phyloP scores from a whole-genome alignment of 2,113 vertebrate species.

The Cinclus cinclus region DNA sequence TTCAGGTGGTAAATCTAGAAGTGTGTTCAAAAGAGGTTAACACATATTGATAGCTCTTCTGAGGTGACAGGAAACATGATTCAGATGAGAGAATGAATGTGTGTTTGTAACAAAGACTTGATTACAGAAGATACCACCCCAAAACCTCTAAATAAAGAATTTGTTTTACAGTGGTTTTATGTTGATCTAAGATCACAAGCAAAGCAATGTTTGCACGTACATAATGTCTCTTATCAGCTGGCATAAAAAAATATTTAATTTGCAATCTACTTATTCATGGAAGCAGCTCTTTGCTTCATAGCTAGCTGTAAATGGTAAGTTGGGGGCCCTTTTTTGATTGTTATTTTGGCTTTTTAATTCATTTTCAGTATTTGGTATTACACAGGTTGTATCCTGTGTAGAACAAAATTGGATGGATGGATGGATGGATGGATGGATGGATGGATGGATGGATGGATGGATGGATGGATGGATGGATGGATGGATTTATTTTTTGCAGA shows the following conservation, averaged over 20 bases:
- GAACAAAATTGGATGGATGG: not conserved
- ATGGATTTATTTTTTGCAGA: not conserved
- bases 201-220: not conserved
- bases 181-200: not conserved
- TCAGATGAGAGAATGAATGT: not conserved
- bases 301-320: not conserved
- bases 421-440: not conserved
- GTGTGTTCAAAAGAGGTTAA: not conserved
- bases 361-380: not conserved
- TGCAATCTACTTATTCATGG: not conserved
- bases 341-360: not conserved
- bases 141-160: not conserved
- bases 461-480: not conserved
- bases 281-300: not conserved
- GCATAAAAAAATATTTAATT: rapidly evolving
- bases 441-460: not conserved
- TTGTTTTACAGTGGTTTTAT: not conserved
- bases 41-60: not conserved
- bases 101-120: not conserved
- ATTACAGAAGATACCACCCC: rapidly evolving
- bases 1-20: not conserved
- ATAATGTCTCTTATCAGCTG: not conserved
- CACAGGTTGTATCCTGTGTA: not conserved
- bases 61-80: not conserved
- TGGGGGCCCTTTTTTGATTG: not conserved